These are phyloP conservation scores for Empidonax traillii DNA, from an alignment of 2,113 vertebrate species.

Conservation along the genomic window DNA sequence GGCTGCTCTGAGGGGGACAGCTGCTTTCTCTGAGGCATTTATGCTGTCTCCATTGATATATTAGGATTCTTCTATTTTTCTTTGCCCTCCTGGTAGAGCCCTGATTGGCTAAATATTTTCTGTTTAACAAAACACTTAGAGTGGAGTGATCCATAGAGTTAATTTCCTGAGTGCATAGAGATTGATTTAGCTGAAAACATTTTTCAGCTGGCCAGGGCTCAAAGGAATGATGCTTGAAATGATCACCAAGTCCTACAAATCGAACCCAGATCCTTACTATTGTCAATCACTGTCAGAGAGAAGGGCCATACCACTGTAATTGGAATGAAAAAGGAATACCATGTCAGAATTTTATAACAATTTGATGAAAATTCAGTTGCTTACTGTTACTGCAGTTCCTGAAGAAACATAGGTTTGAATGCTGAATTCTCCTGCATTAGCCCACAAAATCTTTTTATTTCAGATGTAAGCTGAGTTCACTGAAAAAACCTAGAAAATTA, in stretches of 20 bases:
- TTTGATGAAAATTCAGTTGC: not conserved
- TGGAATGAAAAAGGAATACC: not conserved
- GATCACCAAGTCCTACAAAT: not conserved
- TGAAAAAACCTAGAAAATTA: not conserved
- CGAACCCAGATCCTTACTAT: not conserved
- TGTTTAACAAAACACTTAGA: not conserved
- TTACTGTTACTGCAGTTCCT: not conserved
- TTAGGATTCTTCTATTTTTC: not conserved
- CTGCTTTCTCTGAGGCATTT: not conserved
- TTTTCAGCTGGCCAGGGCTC: not conserved
- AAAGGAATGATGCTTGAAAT: not conserved
- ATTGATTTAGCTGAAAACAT: not conserved
- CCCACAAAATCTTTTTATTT: not conserved
- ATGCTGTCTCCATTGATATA: not conserved
- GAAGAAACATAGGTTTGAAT: not conserved
- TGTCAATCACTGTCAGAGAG: not conserved
- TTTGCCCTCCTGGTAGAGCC: not conserved
- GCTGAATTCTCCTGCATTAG: not conserved
- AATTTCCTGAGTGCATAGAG: not conserved
- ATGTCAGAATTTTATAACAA: not conserved
- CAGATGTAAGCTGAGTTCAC: not conserved
- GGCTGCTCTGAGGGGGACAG: not conserved
- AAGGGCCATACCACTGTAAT: not conserved
- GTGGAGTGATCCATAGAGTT: not conserved
- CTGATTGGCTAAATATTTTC: not conserved